Evolutionary conservation across 2,797 vertebrate species (phyloP).

Genomic region (Salarias fasciatus): DNA sequence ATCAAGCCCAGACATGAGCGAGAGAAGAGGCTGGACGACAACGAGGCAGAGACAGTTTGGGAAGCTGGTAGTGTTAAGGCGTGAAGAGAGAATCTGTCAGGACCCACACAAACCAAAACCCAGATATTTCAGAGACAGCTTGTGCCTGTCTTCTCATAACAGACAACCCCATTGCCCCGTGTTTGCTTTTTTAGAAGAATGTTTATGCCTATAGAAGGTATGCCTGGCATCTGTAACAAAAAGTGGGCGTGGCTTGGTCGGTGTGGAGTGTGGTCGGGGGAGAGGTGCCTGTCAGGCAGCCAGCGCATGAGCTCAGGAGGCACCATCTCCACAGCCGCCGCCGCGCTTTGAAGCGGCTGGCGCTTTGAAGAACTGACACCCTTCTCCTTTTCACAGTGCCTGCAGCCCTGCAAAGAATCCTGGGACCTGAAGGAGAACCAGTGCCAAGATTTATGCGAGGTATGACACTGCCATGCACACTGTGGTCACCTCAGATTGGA

Average conservation of each 20-base stretch:
- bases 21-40: slow-evolving; percentile 36
- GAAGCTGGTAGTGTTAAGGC: slow-evolving; percentile 40
- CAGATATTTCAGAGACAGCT: slow-evolving; percentile 33
- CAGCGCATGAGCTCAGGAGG: slow-evolving; percentile 31
- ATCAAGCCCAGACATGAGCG: slow-evolving; percentile 67
- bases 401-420: slow-evolving; percentile 95
- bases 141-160: slow-evolving; percentile 32
- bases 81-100: slow-evolving; percentile 51
- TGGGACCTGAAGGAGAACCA: slow-evolving; percentile 92
- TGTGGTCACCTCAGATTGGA: slow-evolving; percentile 45
- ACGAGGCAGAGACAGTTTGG: slow-evolving; percentile 35
- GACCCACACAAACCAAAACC: slow-evolving; percentile 37
- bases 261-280: slow-evolving; percentile 43
- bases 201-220: slow-evolving; percentile 52
- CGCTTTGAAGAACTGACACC: slow-evolving; percentile 77
- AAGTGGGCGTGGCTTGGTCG: slow-evolving; percentile 46
- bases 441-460: slow-evolving; percentile 97
- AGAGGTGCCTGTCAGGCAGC: slow-evolving; percentile 63
- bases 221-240: slow-evolving; percentile 49
- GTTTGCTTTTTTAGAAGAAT: slow-evolving; percentile 49
- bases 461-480: slow-evolving; percentile 75
- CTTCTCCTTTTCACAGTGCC: slow-evolving; percentile 87
- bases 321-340: slow-evolving; percentile 44
- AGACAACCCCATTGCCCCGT: slow-evolving; percentile 25
- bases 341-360: slow-evolving; percentile 73